These are phyloP conservation scores for Pachliopta kotzebuea DNA, from an alignment of 2,888 invertebrate genomes.

Conservation along the genomic window DNA sequence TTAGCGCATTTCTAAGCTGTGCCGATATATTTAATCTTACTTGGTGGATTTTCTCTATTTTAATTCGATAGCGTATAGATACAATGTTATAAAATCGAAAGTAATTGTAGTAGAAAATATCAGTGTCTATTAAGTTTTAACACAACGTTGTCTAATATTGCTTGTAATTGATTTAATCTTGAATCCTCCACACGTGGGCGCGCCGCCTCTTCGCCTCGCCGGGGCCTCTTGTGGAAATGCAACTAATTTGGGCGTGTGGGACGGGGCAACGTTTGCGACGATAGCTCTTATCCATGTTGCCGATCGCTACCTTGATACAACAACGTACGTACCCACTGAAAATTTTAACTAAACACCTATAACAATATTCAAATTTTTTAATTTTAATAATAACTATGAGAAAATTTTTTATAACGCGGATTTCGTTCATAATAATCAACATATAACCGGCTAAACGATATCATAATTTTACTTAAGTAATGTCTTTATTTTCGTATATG, in stretches of 20 bases:
- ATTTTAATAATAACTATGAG: neutral
- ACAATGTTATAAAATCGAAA: no score
- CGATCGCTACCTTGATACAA: constrained; percentile 51
- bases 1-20: no score
- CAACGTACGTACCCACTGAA: neutral
- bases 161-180: constrained; percentile 18
- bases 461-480: neutral
- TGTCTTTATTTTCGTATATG: no score
- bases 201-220: constrained; percentile 6
- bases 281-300: constrained; percentile 68
- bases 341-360: neutral
- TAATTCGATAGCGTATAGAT: no score
- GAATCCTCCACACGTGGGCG: constrained; percentile 17
- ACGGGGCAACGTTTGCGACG: constrained; percentile 73
- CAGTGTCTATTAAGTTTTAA: neutral
- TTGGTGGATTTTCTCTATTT: no score
- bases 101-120: no score
- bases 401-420: neutral
- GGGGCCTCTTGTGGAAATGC: constrained; percentile 63
- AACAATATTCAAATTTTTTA: neutral
- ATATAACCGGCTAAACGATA: neutral
- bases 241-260: constrained; percentile 72
- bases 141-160: constrained; percentile 10
- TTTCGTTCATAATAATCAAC: no score
- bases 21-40: no score